These are phyloP conservation scores for Dromiciops gliroides DNA, from an alignment of 2,113 vertebrate species.

Conservation along the genomic window DNA sequence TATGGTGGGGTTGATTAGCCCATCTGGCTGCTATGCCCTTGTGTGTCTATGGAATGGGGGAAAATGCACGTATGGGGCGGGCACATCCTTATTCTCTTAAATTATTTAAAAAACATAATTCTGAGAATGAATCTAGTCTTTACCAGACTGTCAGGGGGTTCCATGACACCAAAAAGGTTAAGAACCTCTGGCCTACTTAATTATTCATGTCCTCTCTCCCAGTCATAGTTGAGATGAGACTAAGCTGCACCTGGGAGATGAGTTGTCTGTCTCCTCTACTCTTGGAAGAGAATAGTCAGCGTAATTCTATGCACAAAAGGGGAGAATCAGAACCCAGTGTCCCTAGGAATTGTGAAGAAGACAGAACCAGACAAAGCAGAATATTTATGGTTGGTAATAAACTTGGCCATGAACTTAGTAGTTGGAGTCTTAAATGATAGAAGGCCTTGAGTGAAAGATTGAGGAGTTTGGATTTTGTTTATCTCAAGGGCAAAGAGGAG, in stretches of 20 bases:
- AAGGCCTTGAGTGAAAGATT: constrained; percentile 27
- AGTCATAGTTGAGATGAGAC: neutral
- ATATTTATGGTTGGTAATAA: neutral
- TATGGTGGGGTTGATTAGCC: too few species aligned
- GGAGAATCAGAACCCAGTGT: neutral
- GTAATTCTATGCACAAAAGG: constrained; percentile 16
- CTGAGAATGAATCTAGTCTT: neutral
- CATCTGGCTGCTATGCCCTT: too few species aligned
- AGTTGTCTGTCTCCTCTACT: neutral
- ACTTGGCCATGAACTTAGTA: neutral
- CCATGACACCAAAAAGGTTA: neutral
- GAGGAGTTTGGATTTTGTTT: neutral
- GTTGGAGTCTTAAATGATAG: neutral
- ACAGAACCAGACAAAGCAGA: neutral
- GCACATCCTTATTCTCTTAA: neutral
- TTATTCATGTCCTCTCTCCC: neutral
- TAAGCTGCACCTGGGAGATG: neutral
- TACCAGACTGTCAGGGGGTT: neutral
- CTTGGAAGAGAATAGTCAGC: neutral
- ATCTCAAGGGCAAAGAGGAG: neutral
- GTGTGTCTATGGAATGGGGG: neutral
- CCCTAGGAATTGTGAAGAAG: neutral
- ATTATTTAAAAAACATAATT: neutral
- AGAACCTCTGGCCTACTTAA: neutral
- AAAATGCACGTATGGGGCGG: neutral